These are phyloP conservation scores for Eupithecia subumbrata DNA, from an alignment of 2,888 invertebrate species.

Conservation along the genomic window DNA sequence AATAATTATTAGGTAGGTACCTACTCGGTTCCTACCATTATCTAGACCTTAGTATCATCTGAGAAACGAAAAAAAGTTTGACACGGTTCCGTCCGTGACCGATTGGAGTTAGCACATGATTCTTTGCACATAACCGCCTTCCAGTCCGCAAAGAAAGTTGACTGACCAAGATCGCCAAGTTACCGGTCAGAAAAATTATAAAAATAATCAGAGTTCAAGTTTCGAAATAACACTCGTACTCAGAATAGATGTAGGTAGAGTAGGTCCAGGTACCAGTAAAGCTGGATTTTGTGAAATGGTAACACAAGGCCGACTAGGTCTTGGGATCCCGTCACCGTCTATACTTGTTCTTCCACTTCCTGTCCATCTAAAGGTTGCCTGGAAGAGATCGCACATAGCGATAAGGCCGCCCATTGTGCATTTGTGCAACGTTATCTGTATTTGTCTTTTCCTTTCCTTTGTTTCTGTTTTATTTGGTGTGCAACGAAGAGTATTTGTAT, in stretches of 20 bases:
- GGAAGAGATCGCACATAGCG: too few relatives aligned
- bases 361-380: too few relatives aligned
- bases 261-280: not conserved
- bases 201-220: not conserved
- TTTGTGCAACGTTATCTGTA: too few relatives aligned
- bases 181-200: not conserved
- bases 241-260: not conserved
- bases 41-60: not conserved
- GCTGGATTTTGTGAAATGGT: not conserved
- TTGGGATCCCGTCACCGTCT: not conserved
- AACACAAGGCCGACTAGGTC: not conserved
- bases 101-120: slow-evolving; percentile 21
- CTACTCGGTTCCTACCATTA: not conserved
- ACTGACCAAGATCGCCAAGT: slow-evolving; percentile 31
- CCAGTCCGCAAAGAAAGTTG: slow-evolving; percentile 31
- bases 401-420: too few relatives aligned
- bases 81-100: slow-evolving; percentile 17
- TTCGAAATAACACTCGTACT: slow-evolving; percentile 13
- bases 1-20: not conserved
- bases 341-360: too few relatives aligned
- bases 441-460: too few relatives aligned
- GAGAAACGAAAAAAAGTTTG: not conserved
- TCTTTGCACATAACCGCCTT: slow-evolving; percentile 22
- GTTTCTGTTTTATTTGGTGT: too few relatives aligned
- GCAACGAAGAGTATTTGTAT: too few relatives aligned